These are phyloP conservation scores for Lindbergichthys nudifrons DNA, from an alignment of 2,797 vertebrate species.

Conservation along the genomic window DNA sequence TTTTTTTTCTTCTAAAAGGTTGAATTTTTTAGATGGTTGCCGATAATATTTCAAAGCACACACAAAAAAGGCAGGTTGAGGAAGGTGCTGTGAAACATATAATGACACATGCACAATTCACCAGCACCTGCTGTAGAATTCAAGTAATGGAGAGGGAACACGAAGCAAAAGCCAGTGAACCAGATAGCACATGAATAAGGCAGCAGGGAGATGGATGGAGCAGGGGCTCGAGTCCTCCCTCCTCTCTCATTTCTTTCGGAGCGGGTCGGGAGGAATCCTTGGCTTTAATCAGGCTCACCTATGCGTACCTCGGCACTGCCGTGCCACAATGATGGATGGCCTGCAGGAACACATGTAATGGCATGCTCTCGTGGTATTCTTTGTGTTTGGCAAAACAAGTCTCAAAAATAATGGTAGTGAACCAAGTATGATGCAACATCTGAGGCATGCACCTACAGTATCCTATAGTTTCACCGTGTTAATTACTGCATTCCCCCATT, in stretches of 20 bases:
- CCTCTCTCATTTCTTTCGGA: conserved; percentile 43
- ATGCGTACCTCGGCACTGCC: conserved; percentile 55
- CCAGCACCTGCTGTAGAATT: conserved; percentile 66
- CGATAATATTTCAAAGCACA: conserved; percentile 42
- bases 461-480: conserved; percentile 19
- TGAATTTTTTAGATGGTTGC: conserved; percentile 25
- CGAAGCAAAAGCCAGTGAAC: conserved; percentile 64
- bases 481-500: conserved; percentile 39
- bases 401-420: not conserved
- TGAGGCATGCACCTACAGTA: not conserved
- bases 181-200: conserved; percentile 78
- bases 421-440: conserved; percentile 13
- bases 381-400: conserved; percentile 61
- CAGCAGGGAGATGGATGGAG: conserved; percentile 75
- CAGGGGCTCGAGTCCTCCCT: conserved; percentile 42
- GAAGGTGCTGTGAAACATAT: conserved; percentile 54
- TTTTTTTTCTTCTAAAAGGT: conserved; percentile 22
- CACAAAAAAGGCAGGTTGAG: conserved; percentile 48
- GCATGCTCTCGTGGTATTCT: conserved; percentile 32
- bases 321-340: conserved; percentile 71
- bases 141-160: conserved; percentile 71
- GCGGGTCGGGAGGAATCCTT: conserved; percentile 59
- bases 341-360: conserved; percentile 69
- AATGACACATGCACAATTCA: conserved; percentile 66
- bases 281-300: conserved; percentile 67